Evolutionary conservation across 1,140 invertebrate genomes (phyloP).

Genomic region (Zaprionus vittiger): DNA sequence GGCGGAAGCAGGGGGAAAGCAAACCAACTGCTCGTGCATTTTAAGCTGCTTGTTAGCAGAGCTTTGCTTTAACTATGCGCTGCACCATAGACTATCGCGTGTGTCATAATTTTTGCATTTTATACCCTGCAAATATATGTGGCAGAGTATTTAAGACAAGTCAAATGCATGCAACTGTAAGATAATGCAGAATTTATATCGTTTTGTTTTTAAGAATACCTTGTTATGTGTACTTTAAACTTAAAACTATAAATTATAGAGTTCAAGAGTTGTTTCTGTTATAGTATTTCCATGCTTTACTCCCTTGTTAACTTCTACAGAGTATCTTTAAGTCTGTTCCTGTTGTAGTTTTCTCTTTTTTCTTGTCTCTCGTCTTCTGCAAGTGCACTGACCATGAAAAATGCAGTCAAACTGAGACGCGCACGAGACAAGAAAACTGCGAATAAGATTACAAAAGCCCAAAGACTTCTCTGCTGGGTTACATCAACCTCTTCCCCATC

Average conservation of each 20-base stretch:
- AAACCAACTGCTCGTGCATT: constrained; percentile 40
- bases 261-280: not conserved
- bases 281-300: too few species aligned
- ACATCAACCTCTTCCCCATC: not conserved
- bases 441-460: constrained; percentile 65
- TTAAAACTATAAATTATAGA: not conserved
- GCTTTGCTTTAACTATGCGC: constrained; percentile 61
- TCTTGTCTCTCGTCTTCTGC: constrained; percentile 20
- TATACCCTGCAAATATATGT: constrained; percentile 24
- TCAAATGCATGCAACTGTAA: not conserved
- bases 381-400: constrained; percentile 51
- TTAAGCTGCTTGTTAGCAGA: constrained; percentile 74
- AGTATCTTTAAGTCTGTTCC: not conserved
- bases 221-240: not conserved
- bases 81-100: constrained; percentile 52
- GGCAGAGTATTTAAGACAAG: not conserved
- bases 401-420: constrained; percentile 58
- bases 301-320: not conserved
- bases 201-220: not conserved
- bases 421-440: constrained; percentile 55
- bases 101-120: constrained; percentile 62
- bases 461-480: constrained; percentile 39
- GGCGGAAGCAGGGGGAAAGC: not conserved
- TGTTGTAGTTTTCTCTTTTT: not conserved
- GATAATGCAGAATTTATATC: too few species aligned